Evolutionary conservation across 2,797 vertebrate species (phyloP), one percentile per base, ranked within the genome.

Genomic region (Ptychadena robeensis): DNA sequence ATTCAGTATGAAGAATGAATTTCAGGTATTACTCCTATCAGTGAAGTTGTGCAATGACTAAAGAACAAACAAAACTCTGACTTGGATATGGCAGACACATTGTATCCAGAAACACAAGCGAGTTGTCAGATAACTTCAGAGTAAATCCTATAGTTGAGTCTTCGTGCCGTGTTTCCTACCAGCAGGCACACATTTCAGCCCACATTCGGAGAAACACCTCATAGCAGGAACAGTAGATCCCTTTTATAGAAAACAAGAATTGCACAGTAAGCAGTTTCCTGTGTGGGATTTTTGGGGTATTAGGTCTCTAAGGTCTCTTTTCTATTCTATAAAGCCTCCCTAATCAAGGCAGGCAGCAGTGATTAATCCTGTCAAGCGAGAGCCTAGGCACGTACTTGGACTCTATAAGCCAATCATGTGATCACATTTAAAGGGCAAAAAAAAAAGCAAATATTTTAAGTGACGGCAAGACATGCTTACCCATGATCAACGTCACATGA

Each of bases 191-290:
- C 64, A 68, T 34, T 75, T 68, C 70, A 38, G 53, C 2, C 14
- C 22, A 11, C 40, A 4, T 73, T 30, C 7, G 22, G 48, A 70
- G 1, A 37, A 40, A 82, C 80, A 82, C 40, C 71, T 74, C 72
- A 68, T 32, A 38, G 25, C 44, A 82, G 71, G 66, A 81, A 82
- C 72, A 82, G 40, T 75, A 74, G 72, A 82, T 82, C 72, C 71
- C 80, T 74, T 80, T 82, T 82, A 82, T 66, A 76, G 65, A 82
- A 70, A 69, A 74, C 25, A 63, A 82, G 73, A 82, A 69, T 83
- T 83, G 81, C 67, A 57, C 31, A 78, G 74, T 72, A 57, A 79
- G 81, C 74, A 79, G 74, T 83, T 83, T 83, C 81, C 81, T 53
- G 74, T 65, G 74, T 73, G 74, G 74, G 74, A 78, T 82, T 71